Evolutionary conservation across 1,140 invertebrate genomes (phyloP), one percentile per base, ranked within the genome.

Genomic region (Drosophila simulans): DNA sequence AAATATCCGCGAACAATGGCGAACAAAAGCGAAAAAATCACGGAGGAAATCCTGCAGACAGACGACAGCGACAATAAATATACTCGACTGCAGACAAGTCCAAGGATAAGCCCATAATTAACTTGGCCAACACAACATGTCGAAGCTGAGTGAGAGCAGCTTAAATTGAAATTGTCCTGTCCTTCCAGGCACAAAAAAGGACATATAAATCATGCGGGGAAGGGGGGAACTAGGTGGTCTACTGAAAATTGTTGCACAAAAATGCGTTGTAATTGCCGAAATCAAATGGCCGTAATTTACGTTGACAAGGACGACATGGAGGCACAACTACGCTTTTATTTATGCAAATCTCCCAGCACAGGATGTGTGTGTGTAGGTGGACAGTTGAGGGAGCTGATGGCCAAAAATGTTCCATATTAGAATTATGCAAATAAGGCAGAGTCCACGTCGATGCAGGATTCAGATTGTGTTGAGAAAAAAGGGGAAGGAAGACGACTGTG

Each of bases 241-340:
- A 11, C 17, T 10, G 27, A 49, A 81, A 82, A 84, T 83, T 89
- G 83, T 89, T 88, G 83, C 83, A 89, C 84, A 86, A 68, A 86
- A 86, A 86, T 88, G 84, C 83, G 84, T 83, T 88, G 83, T 88
- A 88, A 88, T 88, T 88, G 83, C 83, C 83, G 56, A 86, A 89
- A 83, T 88, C 83, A 89, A 88, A 88, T 89, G 79, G 71, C 76
- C 66, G 76, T 88, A 83, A 88, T 88, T 88, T 88, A 83, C 75
- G 76, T 77, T 88, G 84, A 89, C 63, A 70, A 70, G 66, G 66
- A 70, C 77, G 39, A 40, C 42, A 45, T 45, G 42, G 42, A 45
- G 42, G 42, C 42, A 60, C 43, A 80, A 88, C 75, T 82, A 83
- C 73, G 70, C 57, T 74, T 80, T 85, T 77, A 88, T 89, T 83